Conservation (phyloP, 2,797 vertebrate genomes). For the Hylomyscus alleni region DNA sequence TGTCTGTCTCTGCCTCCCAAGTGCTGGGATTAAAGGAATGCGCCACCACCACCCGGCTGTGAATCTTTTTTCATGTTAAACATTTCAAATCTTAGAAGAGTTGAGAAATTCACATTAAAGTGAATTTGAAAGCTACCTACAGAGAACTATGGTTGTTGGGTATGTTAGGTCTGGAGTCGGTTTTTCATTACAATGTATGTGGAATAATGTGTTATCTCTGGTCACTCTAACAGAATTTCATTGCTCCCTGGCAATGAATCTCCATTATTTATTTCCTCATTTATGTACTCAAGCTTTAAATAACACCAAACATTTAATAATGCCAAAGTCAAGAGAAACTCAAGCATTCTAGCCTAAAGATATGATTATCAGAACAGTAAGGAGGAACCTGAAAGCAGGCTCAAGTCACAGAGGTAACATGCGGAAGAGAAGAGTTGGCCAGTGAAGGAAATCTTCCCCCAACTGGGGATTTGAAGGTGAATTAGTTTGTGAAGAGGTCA, state of each 20-base stretch:
- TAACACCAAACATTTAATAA: background rate
- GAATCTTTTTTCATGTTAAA: background rate
- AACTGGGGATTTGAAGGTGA: background rate
- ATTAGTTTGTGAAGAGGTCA: background rate
- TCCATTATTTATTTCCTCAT: background rate
- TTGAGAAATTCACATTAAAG: slow-evolving; percentile 8
- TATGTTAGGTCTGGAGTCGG: background rate
- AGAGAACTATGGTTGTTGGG: slow-evolving; percentile 1
- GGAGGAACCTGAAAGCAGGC: background rate
- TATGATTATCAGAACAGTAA: background rate
- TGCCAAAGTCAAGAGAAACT: background rate
- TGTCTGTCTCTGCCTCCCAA: background rate
- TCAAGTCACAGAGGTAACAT: background rate
- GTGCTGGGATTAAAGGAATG: background rate
- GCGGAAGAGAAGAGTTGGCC: background rate
- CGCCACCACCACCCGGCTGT: background rate
- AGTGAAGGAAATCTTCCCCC: background rate
- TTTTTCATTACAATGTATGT: background rate
- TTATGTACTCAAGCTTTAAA: slow-evolving; percentile 43
- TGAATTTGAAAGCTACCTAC: background rate
- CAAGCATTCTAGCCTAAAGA: background rate
- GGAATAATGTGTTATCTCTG: background rate
- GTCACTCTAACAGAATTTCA: slow-evolving; percentile 14
- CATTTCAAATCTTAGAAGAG: slow-evolving; percentile 23
- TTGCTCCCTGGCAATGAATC: background rate